Percentiles rank a stretch among this genome's conserved stretches.
Conservation (phyloP, 2,113 vertebrate species). For the Ctenodactylus gundi region DNA sequence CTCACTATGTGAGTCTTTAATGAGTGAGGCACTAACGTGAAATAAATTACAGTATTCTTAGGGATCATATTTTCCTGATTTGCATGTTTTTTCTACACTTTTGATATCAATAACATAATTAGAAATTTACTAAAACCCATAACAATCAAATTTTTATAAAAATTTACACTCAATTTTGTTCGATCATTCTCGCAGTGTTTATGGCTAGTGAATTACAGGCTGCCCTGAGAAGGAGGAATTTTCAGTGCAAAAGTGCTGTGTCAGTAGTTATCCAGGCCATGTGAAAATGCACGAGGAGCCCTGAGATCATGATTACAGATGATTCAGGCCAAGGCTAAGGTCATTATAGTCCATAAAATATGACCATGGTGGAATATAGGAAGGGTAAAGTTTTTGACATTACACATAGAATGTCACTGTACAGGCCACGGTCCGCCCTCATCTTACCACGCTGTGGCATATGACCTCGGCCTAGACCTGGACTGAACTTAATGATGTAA, state of each 20-base stretch:
- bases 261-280: not conserved
- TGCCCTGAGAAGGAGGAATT: not conserved
- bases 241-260: not conserved
- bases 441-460: not conserved
- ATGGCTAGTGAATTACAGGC: not conserved
- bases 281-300: not conserved
- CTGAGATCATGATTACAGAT: not conserved
- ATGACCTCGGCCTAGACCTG: constrained; percentile 28
- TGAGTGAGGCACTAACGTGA: not conserved
- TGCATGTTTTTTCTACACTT: not conserved
- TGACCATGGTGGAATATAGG: not conserved
- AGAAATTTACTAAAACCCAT: not conserved
- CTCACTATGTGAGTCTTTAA: not conserved
- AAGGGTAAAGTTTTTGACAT: not conserved
- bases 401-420: not conserved
- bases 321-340: not conserved
- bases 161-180: not conserved
- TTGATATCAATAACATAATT: not conserved
- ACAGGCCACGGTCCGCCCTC: not conserved
- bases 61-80: not conserved
- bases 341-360: not conserved
- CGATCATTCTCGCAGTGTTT: not conserved
- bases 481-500: not conserved
- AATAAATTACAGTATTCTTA: not conserved
- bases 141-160: not conserved